Conservation (phyloP, 2,888 invertebrate species). For the Anarsia innoxiella region DNA sequence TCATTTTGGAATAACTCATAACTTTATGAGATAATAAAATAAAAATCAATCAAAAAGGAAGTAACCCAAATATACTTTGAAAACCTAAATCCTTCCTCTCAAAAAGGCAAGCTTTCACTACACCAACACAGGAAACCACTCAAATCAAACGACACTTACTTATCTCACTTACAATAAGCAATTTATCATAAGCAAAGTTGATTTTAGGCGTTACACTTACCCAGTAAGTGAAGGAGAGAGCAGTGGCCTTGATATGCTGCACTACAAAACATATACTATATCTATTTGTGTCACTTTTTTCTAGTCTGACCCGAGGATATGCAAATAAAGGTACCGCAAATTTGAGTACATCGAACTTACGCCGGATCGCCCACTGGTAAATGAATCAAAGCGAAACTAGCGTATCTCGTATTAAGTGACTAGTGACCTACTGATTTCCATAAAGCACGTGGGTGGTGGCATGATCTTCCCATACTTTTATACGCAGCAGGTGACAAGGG, state of each 20-base stretch:
- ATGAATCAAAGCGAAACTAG: constrained; percentile 59
- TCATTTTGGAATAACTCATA: too few species aligned
- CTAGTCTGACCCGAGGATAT: constrained; percentile 53
- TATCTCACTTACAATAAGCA: constrained; percentile 67
- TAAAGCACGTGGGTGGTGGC: constrained; percentile 57
- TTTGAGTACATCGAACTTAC: constrained; percentile 68
- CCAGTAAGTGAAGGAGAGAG: constrained; percentile 65
- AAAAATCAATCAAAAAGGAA: not conserved
- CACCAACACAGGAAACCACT: constrained; percentile 65
- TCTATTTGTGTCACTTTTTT: constrained; percentile 68
- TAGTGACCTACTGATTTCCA: constrained; percentile 72
- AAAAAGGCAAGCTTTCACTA: constrained; percentile 56
- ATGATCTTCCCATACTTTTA: constrained; percentile 14
- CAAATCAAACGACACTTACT: constrained; percentile 59
- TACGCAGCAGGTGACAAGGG: constrained; percentile 31
- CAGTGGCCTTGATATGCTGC: constrained; percentile 70
- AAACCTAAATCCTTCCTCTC: constrained; percentile 46
- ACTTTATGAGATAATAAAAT: not conserved
- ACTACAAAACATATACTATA: constrained; percentile 37
- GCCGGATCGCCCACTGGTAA: constrained; percentile 54
- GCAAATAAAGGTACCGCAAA: constrained; percentile 70
- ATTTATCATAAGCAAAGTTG: constrained; percentile 65
- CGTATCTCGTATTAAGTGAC: constrained; percentile 33
- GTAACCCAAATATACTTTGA: constrained; percentile 22
- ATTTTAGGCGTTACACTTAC: constrained; percentile 72